Base-by-base conservation (phyloP, 1,140 invertebrate genomes). In the Wiebesia pumilae region DNA sequence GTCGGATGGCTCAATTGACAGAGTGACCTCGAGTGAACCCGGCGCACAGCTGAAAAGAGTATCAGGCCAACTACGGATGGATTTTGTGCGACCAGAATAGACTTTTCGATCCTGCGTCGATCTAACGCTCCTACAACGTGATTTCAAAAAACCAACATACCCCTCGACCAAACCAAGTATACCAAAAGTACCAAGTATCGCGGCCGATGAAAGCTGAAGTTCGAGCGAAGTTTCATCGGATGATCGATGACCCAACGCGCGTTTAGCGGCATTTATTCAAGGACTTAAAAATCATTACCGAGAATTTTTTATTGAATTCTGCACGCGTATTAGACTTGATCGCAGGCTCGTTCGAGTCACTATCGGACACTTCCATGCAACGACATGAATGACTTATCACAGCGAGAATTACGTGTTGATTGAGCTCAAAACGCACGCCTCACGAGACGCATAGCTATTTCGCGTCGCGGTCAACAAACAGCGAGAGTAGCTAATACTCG, bases 401-500 rank as follows among this genome's bases (percentile, higher is more conserved):
- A n/a, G 27, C 38, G 16, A 69, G 47, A 43, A 83, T 83, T 54
- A 73, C 47, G 65, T 73, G 51, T 38, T 67, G 30, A 73, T 79
- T 51, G 27, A 79, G 43, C 71, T 38, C 71, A 6, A 43, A 75
- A 79, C 51, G 21, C 19, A 79, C 51, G 21, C 19, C 16, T 27
- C 27, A 43, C 38, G 62, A 81, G 40, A 65, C 62, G 80, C 65
- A 33, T 43, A 69, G 79, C 40, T 69, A 73, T 47, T 75, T 33
- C 47, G 51, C 69, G 69, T 62, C 27, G 69, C 35, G 51, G 69
- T 71, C 71, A 75, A 43, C 82, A 75, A 83, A 83, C 81, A 73
- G 43, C 67, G n/a, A 24, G 43, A 33, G 30, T 51, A 51, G 40
- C 21, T 77, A 77, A 77, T 51, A 51, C 47, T 24, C 21, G 30